phyloP scores from a whole-genome alignment of 2,797 vertebrate species.

The Zalophus californianus region DNA sequence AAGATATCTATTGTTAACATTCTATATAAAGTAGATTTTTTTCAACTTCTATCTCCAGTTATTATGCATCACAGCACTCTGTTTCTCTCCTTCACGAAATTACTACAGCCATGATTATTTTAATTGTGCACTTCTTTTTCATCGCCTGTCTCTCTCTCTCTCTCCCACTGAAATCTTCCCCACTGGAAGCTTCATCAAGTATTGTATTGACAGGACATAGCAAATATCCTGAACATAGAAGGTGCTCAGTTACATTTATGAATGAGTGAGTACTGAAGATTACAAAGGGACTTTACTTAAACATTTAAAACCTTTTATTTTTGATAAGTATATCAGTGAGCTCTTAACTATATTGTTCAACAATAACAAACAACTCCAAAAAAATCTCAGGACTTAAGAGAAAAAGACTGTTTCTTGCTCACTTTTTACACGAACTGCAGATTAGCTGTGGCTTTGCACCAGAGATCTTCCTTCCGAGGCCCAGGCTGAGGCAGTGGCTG shows the following conservation, averaged over 20 bases:
- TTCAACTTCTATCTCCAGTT: background rate
- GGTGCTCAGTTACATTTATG: background rate
- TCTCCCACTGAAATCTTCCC: background rate
- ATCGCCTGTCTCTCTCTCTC: slow-evolving; percentile 3
- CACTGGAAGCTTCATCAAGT: background rate
- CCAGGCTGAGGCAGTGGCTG: background rate
- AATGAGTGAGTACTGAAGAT: background rate
- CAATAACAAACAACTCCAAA: slow-evolving; percentile 28
- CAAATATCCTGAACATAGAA: background rate
- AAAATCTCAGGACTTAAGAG: background rate
- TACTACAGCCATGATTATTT: slow-evolving; percentile 1
- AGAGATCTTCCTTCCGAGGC: background rate
- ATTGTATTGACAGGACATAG: background rate
- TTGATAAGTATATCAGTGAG: background rate
- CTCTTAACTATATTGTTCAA: slow-evolving; percentile 29
- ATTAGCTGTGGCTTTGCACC: background rate
- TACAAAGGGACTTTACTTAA: slow-evolving; percentile 46
- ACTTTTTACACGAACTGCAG: background rate
- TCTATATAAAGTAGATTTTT: background rate
- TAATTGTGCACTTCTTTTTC: background rate
- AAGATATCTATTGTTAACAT: background rate
- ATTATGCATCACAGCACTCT: background rate
- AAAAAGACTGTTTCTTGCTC: slow-evolving; percentile 29
- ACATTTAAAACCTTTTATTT: slow-evolving; percentile 31
- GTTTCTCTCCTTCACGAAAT: slow-evolving; percentile 24